Percentiles rank a stretch among this genome's conserved stretches.
Conservation (phyloP, 2,113 vertebrate species). For the Ceyx margarethae region DNA sequence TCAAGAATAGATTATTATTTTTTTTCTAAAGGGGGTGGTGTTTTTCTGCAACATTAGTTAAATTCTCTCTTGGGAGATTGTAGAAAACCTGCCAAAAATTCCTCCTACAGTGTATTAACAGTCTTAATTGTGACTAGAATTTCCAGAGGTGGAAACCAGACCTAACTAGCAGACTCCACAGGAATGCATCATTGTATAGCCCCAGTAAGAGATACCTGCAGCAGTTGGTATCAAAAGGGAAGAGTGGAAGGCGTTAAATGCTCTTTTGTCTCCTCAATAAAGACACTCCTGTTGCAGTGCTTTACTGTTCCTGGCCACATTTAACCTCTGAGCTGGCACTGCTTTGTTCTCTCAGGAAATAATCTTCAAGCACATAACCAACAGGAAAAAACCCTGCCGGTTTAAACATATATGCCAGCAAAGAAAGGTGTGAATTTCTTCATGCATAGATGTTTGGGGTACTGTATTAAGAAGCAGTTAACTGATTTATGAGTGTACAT, state of each 20-base stretch:
- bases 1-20: not conserved
- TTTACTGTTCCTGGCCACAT: not conserved
- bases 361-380: not conserved
- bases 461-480: not conserved
- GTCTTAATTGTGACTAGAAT: not conserved
- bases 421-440: not conserved
- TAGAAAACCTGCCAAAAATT: not conserved
- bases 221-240: not conserved
- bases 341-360: not conserved
- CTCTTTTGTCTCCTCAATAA: not conserved
- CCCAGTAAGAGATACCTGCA: not conserved
- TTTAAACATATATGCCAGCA: not conserved
- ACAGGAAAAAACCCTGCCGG: not conserved
- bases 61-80: not conserved
- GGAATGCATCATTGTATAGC: rapidly evolving
- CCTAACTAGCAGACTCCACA: not conserved
- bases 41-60: not conserved
- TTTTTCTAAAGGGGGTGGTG: not conserved
- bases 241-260: not conserved
- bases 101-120: not conserved
- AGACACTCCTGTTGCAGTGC: not conserved
- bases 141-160: not conserved
- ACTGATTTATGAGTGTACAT: not conserved
- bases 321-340: not conserved
- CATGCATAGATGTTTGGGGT: not conserved